Evolutionary conservation across 2,888 invertebrate species (phyloP).

Genomic region (Harpagoxenus sublaevis): DNA sequence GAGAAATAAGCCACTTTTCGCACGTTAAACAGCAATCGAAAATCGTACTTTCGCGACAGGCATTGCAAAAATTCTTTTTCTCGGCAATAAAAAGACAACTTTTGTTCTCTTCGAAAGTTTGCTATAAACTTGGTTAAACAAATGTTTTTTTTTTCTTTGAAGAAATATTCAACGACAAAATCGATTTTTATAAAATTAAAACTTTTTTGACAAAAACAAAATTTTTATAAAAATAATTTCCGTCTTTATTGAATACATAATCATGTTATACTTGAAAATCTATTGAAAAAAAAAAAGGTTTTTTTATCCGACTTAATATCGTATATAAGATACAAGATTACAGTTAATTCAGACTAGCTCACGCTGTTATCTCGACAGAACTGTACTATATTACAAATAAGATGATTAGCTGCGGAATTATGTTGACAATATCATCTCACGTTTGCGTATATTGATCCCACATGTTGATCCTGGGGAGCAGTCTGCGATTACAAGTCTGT

Average conservation of each 20-base stretch:
- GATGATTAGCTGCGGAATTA: constrained; percentile 2
- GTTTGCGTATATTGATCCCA: background rate
- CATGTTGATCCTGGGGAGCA: constrained; percentile 19
- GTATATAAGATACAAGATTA: background rate
- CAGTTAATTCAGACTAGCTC: background rate
- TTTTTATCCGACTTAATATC: background rate
- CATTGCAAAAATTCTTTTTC: constrained; percentile 4
- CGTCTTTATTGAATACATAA: background rate
- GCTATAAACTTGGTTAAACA: background rate
- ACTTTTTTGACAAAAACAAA: background rate
- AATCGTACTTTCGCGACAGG: too few relatives aligned
- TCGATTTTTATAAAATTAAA: background rate
- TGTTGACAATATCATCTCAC: background rate
- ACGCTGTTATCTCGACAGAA: background rate
- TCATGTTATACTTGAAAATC: background rate
- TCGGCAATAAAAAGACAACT: background rate
- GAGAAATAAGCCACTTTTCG: too few relatives aligned
- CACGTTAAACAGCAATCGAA: too few relatives aligned
- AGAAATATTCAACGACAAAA: background rate
- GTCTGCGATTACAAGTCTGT: constrained; percentile 15
- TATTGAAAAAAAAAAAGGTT: background rate
- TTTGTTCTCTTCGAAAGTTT: background rate
- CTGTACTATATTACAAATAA: background rate
- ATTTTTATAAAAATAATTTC: background rate
- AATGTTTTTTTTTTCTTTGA: background rate